These are phyloP conservation scores for Phoxinus dragarum DNA, from an alignment of 2,797 vertebrate genomes.

Conservation along the genomic window DNA sequence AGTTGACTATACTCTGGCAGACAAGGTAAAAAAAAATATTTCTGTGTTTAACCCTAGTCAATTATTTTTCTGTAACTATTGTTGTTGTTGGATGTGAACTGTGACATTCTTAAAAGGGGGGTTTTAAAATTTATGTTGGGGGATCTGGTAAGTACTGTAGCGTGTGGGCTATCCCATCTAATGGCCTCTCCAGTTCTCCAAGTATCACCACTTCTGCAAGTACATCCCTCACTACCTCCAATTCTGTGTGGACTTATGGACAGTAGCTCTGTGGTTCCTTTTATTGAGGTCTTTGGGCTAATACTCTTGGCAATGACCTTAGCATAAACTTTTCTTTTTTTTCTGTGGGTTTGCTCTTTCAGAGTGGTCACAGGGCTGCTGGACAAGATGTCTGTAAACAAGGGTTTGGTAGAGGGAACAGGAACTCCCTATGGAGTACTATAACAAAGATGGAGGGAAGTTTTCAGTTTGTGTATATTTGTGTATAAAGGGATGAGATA, in stretches of 20 bases:
- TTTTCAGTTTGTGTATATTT: conserved; percentile 35
- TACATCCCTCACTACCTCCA: not conserved
- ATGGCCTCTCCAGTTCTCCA: not conserved
- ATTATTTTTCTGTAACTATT: conserved; percentile 66
- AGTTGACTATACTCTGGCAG: conserved; percentile 66
- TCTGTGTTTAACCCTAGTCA: conserved; percentile 47
- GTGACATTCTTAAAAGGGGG: conserved; percentile 60
- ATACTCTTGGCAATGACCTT: conserved; percentile 37
- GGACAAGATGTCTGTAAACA: conserved; percentile 76
- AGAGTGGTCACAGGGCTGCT: conserved; percentile 68
- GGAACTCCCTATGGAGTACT: conserved; percentile 71
- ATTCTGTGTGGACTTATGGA: not conserved
- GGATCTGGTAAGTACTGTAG: conserved; percentile 46
- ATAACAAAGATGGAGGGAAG: conserved; percentile 50
- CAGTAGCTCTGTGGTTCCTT: conserved; percentile 20
- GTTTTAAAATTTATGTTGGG: conserved; percentile 65
- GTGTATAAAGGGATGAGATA: conserved; percentile 64
- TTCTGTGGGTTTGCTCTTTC: conserved; percentile 58
- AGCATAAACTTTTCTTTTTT: conserved; percentile 68
- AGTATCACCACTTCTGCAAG: not conserved
- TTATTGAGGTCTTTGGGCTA: conserved; percentile 18
- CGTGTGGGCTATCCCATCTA: conserved; percentile 31
- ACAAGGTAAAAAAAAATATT: conserved; percentile 66
- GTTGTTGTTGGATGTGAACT: conserved; percentile 69
- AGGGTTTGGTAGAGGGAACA: conserved; percentile 69